Evolutionary conservation across 2,888 invertebrate genomes (phyloP).

Genomic region (Strigamia crassipes): DNA sequence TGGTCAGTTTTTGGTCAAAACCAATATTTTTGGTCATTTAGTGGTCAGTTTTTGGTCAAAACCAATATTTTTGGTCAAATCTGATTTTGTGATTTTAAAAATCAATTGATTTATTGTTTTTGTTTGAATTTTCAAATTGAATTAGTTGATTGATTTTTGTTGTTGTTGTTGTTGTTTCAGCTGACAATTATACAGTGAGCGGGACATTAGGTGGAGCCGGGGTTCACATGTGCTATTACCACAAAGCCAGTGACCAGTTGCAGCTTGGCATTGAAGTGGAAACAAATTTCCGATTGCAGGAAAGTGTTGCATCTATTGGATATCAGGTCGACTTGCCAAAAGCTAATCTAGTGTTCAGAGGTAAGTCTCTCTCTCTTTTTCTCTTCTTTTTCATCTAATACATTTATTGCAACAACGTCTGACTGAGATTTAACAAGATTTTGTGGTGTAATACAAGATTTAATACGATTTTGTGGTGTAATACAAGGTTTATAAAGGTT

Average conservation of each 20-base stretch:
- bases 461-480: too few species aligned
- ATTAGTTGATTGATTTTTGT: not conserved
- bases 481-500: too few species aligned
- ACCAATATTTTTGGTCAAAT: too few species aligned
- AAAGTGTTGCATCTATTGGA: conserved; percentile 86
- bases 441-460: too few species aligned
- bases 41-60: too few species aligned
- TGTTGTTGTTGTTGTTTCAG: conserved; percentile 56
- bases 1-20: too few species aligned
- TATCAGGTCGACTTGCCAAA: conserved; percentile 94
- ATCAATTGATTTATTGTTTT: too few species aligned
- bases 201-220: conserved; percentile 72
- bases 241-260: conserved; percentile 87
- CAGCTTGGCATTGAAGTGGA: conserved; percentile 94
- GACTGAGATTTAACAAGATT: too few species aligned
- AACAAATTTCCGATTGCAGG: conserved; percentile 86
- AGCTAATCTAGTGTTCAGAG: conserved; percentile 91
- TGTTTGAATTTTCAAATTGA: not conserved
- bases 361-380: conserved; percentile 61
- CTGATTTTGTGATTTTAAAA: too few species aligned
- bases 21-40: too few species aligned
- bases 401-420: too few species aligned
- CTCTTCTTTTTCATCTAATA: too few species aligned
- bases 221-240: conserved; percentile 89
- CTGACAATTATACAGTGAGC: conserved; percentile 62